These are phyloP conservation scores for Rynchops niger DNA, from an alignment of 2,113 vertebrate genomes.

Conservation along the genomic window DNA sequence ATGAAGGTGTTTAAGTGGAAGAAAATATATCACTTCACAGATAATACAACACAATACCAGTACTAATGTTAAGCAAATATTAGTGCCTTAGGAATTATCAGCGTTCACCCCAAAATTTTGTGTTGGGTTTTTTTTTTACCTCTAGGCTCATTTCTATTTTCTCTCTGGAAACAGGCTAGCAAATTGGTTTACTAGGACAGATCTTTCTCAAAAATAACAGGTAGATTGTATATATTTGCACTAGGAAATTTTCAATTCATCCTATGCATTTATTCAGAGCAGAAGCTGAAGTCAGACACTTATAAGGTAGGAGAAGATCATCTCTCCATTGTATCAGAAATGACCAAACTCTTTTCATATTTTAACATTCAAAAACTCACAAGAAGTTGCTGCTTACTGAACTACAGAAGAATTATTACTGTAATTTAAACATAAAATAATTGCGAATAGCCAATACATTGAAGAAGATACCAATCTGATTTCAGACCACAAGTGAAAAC, in stretches of 20 bases:
- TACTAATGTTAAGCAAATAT: neutral
- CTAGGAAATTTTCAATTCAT: neutral
- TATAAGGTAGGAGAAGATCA: neutral
- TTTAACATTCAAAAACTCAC: neutral
- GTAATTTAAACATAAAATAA: neutral
- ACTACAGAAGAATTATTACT: neutral
- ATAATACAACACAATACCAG: neutral
- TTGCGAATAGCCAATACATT: neutral
- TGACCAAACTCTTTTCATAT: neutral
- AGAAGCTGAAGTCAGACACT: neutral
- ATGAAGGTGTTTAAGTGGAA: neutral
- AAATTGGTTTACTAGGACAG: neutral
- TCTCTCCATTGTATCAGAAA: neutral
- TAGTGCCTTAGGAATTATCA: neutral
- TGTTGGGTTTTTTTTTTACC: neutral
- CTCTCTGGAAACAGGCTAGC: neutral
- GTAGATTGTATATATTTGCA: neutral
- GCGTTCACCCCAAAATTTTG: accelerated
- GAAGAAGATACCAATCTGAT: neutral
- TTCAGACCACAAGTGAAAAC: neutral
- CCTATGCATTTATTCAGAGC: neutral
- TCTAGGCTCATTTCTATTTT: neutral
- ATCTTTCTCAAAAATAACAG: neutral
- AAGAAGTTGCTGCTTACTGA: neutral
- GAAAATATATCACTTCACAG: neutral